phyloP scores from a whole-genome alignment of 1,140 invertebrate genomes.

The Globodera rostochiensis region DNA sequence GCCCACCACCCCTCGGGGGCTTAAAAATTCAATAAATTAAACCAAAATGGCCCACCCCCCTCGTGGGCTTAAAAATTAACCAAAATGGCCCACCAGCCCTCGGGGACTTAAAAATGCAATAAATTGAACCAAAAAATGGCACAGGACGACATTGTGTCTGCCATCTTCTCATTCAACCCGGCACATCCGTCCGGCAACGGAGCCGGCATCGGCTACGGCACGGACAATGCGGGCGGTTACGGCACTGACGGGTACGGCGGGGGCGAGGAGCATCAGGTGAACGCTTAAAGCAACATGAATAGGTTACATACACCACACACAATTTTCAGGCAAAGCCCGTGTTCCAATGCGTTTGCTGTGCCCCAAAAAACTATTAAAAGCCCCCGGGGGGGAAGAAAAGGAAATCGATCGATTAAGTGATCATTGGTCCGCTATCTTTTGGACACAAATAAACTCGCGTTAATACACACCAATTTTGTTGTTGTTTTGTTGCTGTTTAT shows the following conservation, averaged over 20 bases:
- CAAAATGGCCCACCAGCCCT: not conserved
- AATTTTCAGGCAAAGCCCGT: conserved; percentile 6
- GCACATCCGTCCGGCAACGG: conserved; percentile 29
- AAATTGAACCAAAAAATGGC: not conserved
- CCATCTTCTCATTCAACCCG: conserved; percentile 33
- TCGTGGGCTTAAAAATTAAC: too few species aligned
- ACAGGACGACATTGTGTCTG: conserved; percentile 35
- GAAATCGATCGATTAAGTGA: conserved; percentile 1
- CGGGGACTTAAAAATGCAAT: not conserved
- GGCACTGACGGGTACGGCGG: not conserved
- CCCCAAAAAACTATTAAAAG: conserved; percentile 21
- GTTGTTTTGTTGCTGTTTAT: too few species aligned
- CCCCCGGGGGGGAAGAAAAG: not conserved
- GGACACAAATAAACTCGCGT: too few species aligned
- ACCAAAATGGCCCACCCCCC: too few species aligned
- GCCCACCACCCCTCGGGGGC: too few species aligned
- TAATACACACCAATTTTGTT: too few species aligned
- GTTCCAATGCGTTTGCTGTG: conserved; percentile 32
- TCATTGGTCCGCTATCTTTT: not conserved
- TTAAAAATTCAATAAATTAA: too few species aligned
- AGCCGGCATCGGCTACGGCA: conserved; percentile 23
- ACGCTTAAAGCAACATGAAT: not conserved
- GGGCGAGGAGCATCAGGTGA: not conserved
- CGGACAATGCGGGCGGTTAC: not conserved
- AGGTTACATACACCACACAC: not conserved